These are phyloP conservation scores for Semotilus atromaculatus DNA, from an alignment of 2,797 vertebrate species.

Conservation along the genomic window DNA sequence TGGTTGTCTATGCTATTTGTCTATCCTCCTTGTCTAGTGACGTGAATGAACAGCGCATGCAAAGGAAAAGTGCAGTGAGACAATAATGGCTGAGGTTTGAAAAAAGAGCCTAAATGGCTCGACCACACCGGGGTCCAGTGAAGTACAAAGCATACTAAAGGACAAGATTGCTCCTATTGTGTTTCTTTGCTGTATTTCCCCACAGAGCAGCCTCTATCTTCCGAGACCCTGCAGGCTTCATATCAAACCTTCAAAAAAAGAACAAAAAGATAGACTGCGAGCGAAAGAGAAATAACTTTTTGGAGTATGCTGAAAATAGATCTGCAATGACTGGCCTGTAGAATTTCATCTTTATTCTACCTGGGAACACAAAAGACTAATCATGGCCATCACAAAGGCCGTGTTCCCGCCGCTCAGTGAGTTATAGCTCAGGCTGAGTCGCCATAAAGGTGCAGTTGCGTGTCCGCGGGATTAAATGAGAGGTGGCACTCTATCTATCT, in stretches of 20 bases:
- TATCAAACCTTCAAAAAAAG: constrained; percentile 73
- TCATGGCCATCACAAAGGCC: constrained; percentile 81
- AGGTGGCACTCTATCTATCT: neutral
- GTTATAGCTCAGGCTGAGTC: constrained; percentile 70
- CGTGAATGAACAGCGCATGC: neutral
- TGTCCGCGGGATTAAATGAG: constrained; percentile 59
- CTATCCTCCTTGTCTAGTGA: neutral
- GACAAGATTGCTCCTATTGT: constrained; percentile 79
- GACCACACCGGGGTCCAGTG: constrained; percentile 74
- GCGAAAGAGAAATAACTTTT: constrained; percentile 72
- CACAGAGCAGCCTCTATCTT: constrained; percentile 73
- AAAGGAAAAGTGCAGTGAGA: constrained; percentile 60
- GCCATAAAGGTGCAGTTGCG: constrained; percentile 69
- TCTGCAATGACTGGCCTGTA: constrained; percentile 79
- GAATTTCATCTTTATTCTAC: constrained; percentile 83
- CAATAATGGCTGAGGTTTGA: constrained; percentile 60
- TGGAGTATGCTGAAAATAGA: constrained; percentile 77
- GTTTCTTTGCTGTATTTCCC: constrained; percentile 76
- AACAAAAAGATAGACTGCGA: constrained; percentile 24
- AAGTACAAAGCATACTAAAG: constrained; percentile 77
- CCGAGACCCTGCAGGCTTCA: constrained; percentile 75
- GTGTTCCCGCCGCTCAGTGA: constrained; percentile 69
- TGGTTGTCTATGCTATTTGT: neutral
- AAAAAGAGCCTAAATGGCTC: constrained; percentile 75
- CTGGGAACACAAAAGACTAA: constrained; percentile 83